phyloP scores from a whole-genome alignment of 2,113 vertebrate genomes.

The Aspiorhynchus laticeps region DNA sequence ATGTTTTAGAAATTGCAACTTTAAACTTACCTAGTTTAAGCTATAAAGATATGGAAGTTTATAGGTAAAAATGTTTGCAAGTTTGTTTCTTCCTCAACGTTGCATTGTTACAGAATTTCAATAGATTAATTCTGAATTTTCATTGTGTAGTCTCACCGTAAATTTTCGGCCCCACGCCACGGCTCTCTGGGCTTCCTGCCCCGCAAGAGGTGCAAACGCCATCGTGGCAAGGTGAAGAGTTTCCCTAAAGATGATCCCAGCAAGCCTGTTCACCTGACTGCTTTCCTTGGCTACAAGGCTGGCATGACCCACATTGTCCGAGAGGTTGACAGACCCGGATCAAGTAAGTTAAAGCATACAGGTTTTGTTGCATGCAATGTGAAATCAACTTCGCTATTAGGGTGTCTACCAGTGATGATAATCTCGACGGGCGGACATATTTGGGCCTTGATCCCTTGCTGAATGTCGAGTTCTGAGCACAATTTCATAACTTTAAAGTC shows the following conservation, averaged over 20 bases:
- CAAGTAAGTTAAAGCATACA: slow-evolving; percentile 79
- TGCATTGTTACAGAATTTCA: not conserved
- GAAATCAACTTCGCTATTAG: not conserved
- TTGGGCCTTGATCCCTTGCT: slow-evolving; percentile 71
- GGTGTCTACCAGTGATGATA: slow-evolving; percentile 73
- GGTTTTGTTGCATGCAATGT: not conserved
- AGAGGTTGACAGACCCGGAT: slow-evolving; percentile 94
- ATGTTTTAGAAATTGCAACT: no score
- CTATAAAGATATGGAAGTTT: no score
- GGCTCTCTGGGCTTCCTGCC: slow-evolving; percentile 96
- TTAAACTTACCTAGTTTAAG: no score
- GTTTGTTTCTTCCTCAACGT: no score
- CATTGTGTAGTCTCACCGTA: slow-evolving; percentile 87
- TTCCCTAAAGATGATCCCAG: slow-evolving; percentile 93
- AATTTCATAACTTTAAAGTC: not conserved
- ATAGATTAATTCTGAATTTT: not conserved
- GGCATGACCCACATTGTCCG: slow-evolving; percentile 99
- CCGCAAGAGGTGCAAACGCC: slow-evolving; percentile 90
- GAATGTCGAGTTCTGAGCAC: slow-evolving; percentile 82
- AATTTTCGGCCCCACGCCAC: slow-evolving; percentile 96
- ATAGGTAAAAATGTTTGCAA: no score
- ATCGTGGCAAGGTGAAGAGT: slow-evolving; percentile 97
- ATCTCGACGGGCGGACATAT: slow-evolving; percentile 82
- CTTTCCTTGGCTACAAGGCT: slow-evolving; percentile 97
- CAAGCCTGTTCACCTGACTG: slow-evolving; percentile 95